Evolutionary conservation across 30 jellyfish, hydroid and myxozoan species (phyloP), one percentile per base, ranked within the genome.

Genomic region (Cassiopea andromeda): DNA sequence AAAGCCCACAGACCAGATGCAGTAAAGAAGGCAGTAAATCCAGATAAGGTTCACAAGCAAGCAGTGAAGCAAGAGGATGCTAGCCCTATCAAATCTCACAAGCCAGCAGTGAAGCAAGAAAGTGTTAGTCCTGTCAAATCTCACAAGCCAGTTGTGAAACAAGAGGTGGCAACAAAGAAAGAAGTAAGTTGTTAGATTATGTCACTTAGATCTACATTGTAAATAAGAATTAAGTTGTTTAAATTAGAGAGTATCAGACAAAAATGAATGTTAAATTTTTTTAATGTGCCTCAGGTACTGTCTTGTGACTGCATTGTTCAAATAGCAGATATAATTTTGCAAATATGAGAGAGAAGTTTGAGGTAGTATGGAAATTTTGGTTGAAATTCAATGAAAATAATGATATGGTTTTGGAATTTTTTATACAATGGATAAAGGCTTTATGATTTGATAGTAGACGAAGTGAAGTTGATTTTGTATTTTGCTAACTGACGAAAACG

Each of bases 1-100:
- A 90, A 90, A 48, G 66, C 81, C 10, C 81, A 45, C 70, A 74
- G 74, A n/a, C 57, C 85, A 57, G 89, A 12, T 15, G 58, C 43
- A 44, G 67, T 64, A 8, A 44, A 66, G 7, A 19, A 66, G 15
- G 27, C 64, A 50, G 9, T 50, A 9, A 50, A 9, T 50, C 64
- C 64, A 2, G 64, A 2, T 50, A 50, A 50, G 9, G 43, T 57
- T 57, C 68, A 57, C 7, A 57, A 57, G 68, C 13, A 5, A 13
- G 13, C 68, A 57, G 68, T 57, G 7, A 57, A 57, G 13, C 68
- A 13, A 57, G 68, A 57, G 13, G 13, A 2, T 14, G 19, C 44
- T 17, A 7, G 38, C 8, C 19, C 59, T 44, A 7, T 44, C n/a
- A n/a, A n/a, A n/a, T 43, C 13, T 57, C 68, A 57, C 7, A 57